phyloP scores from a whole-genome alignment of 2,113 vertebrate genomes.

The Eonycteris spelaea region DNA sequence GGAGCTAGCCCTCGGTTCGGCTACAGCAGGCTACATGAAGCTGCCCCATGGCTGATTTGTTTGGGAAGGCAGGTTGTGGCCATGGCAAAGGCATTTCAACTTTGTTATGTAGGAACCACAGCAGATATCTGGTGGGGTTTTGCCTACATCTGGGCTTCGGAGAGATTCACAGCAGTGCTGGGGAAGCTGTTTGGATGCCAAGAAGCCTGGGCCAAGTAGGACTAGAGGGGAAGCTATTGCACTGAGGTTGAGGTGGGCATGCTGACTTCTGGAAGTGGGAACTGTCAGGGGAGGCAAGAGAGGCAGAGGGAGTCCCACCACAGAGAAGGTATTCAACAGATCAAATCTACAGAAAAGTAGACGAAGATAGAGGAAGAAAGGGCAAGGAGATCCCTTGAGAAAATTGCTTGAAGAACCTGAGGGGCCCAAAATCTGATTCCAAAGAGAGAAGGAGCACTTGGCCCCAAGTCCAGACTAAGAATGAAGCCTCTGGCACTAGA shows the following conservation, averaged over 20 bases:
- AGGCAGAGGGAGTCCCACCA: not conserved
- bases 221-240: not conserved
- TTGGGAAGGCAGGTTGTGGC: not conserved
- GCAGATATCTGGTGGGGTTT: not conserved
- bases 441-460: not conserved
- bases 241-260: not conserved
- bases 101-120: not conserved
- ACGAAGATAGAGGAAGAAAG: not conserved
- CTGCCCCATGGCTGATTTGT: not conserved
- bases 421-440: not conserved
- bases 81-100: not conserved
- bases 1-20: not conserved
- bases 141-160: not conserved
- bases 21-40: not conserved
- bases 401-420: not conserved
- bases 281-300: too few species aligned
- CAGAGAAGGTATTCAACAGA: not conserved
- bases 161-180: too few species aligned
- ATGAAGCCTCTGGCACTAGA: not conserved
- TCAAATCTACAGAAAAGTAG: not conserved
- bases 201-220: not conserved
- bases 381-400: not conserved
- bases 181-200: not conserved
- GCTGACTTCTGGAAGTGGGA: not conserved
- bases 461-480: not conserved